Evolutionary conservation across 1,140 invertebrate genomes (phyloP).

Genomic region (Papilio machaon): DNA sequence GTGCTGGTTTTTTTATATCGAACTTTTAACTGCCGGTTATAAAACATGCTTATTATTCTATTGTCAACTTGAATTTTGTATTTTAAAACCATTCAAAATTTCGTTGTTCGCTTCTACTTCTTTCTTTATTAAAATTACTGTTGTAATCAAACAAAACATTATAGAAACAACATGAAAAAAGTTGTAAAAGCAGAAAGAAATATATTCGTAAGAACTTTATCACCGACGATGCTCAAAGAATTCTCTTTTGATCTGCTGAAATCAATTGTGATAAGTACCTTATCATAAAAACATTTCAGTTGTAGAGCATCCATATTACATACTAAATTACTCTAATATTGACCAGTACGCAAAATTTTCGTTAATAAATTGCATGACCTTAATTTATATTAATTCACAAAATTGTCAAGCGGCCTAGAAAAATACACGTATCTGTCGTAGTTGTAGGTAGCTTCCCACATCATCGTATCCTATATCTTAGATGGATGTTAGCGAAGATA

Average conservation of each 20-base stretch:
- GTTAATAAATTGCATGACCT: constrained; percentile 8
- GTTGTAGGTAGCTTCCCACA: constrained; percentile 43
- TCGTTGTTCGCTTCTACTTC: neutral
- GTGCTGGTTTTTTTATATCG: neutral
- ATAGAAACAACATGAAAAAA: too few relatives aligned
- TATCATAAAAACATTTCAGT: neutral
- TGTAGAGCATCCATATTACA: neutral
- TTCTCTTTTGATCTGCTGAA: too few relatives aligned
- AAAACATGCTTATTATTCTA: constrained; percentile 10
- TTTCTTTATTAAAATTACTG: too few relatives aligned
- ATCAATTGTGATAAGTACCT: too few relatives aligned
- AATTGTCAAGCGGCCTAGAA: constrained; percentile 55
- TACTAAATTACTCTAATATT: neutral
- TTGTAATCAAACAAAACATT: too few relatives aligned
- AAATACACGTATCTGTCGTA: constrained; percentile 36
- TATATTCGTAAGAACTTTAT: too few relatives aligned
- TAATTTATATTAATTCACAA: constrained; percentile 50
- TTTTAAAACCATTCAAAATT: neutral
- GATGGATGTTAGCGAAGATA: constrained; percentile 34
- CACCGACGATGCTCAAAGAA: too few relatives aligned
- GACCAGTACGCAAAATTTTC: neutral
- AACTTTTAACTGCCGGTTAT: constrained; percentile 5
- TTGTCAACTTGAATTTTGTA: neutral
- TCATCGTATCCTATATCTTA: constrained; percentile 40
- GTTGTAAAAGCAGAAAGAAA: too few relatives aligned